phyloP scores from a whole-genome alignment of 2,888 invertebrate genomes.

The Brenthis hecate region DNA sequence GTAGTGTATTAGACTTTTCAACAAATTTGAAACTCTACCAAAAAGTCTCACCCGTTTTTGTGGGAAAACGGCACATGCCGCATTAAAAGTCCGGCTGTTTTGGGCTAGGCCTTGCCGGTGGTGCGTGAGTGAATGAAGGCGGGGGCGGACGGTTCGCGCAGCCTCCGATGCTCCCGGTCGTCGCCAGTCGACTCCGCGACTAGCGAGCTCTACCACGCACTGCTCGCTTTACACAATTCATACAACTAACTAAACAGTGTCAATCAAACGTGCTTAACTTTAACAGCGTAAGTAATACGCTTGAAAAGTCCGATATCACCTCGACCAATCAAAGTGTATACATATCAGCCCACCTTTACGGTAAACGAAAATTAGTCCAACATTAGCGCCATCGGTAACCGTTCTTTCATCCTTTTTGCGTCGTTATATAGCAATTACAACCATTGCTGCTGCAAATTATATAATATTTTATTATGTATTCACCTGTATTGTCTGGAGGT shows the following conservation, averaged over 20 bases:
- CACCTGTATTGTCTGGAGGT: constrained; percentile 75
- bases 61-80: constrained; percentile 73
- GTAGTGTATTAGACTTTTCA: constrained; percentile 21
- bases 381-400: constrained; percentile 43
- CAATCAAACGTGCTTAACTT: constrained; percentile 62
- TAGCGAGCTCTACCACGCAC: constrained; percentile 64
- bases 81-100: constrained; percentile 75
- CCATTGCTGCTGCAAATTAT: constrained; percentile 46
- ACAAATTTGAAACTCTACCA: constrained; percentile 18
- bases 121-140: constrained; percentile 76
- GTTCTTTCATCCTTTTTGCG: constrained; percentile 49
- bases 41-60: constrained; percentile 42
- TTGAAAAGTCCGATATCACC: constrained; percentile 1
- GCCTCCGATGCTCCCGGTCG: constrained; percentile 69
- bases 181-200: constrained; percentile 73
- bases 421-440: constrained; percentile 59
- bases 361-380: constrained; percentile 47
- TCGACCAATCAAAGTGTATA: constrained; percentile 21
- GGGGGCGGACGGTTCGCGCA: constrained; percentile 73
- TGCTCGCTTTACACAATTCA: constrained; percentile 49
- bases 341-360: constrained; percentile 53
- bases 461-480: constrained; percentile 51
- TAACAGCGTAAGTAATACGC: constrained; percentile 64
- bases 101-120: constrained; percentile 65
- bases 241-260: constrained; percentile 62